A percentile compares a stretch with the other conserved stretches of the same genome.
phyloP scores from a whole-genome alignment of 2,888 invertebrate genomes.

The Desoria tigrina region DNA sequence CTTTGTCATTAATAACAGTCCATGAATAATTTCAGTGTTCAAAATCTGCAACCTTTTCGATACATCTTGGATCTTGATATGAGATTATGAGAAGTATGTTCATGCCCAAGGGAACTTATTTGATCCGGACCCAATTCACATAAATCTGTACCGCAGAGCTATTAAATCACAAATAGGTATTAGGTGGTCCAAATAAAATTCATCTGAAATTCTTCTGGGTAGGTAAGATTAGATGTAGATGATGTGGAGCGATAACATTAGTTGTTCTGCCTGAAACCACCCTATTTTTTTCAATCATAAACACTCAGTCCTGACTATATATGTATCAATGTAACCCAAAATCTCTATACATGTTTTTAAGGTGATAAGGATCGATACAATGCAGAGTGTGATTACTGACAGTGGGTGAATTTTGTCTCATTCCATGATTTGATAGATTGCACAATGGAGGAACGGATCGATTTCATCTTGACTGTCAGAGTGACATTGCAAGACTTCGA shows the following conservation, averaged over 20 bases:
- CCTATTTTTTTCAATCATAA: not conserved
- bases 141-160: not conserved
- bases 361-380: not conserved
- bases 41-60: too few relatives aligned
- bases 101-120: constrained; percentile 7
- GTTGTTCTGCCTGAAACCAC: constrained; percentile 1
- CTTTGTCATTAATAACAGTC: too few relatives aligned
- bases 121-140: constrained; percentile 3
- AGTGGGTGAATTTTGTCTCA: constrained; percentile 1
- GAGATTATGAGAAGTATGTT: too few relatives aligned
- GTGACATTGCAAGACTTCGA: constrained; percentile 11
- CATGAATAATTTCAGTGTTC: too few relatives aligned
- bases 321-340: too few relatives aligned
- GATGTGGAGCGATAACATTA: constrained; percentile 2
- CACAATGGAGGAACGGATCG: constrained; percentile 2
- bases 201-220: not conserved
- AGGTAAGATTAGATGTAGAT: not conserved
- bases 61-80: too few relatives aligned
- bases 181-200: not conserved
- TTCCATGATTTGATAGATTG: constrained; percentile 4
- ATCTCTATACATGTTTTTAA: too few relatives aligned
- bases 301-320: too few relatives aligned
- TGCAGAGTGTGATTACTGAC: constrained; percentile 11
- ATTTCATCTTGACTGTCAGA: constrained; percentile 10
- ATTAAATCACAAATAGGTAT: not conserved